A percentile compares a stretch with the other conserved stretches of the same genome.
Evolutionary conservation across 2,797 vertebrate genomes (phyloP).

Genomic region (Myripristis murdjan): DNA sequence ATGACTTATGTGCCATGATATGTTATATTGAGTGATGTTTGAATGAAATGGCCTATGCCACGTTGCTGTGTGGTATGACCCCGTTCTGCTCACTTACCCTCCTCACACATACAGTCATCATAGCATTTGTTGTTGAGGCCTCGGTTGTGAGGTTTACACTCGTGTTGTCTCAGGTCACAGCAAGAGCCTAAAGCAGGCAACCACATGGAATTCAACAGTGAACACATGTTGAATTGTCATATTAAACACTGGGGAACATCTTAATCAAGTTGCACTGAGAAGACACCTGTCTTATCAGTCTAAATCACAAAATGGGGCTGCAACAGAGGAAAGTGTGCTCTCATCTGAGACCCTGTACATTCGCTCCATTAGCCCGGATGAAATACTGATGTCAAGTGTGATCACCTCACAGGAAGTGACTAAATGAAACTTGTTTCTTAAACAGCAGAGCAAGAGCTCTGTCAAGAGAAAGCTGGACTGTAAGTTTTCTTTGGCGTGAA

Average conservation of each 20-base stretch:
- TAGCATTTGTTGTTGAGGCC: conserved; percentile 99
- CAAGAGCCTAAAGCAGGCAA: conserved; percentile 88
- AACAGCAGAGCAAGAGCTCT: too few relatives aligned
- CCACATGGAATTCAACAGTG: not conserved
- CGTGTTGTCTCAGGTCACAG: conserved; percentile 93
- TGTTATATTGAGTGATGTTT: not conserved
- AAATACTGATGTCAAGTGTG: too few relatives aligned
- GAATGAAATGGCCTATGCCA: not conserved
- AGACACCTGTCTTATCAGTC: too few relatives aligned
- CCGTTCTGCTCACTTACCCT: conserved; percentile 86
- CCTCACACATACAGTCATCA: conserved; percentile 97
- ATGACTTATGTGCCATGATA: not conserved
- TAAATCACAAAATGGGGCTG: too few relatives aligned
- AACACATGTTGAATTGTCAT: not conserved
- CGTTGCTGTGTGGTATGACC: not conserved
- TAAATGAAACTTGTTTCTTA: too few relatives aligned
- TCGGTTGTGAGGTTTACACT: conserved; percentile 94
- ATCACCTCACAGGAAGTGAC: too few relatives aligned
- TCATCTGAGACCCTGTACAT: too few relatives aligned
- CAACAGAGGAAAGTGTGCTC: too few relatives aligned
- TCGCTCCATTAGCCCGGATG: too few relatives aligned
- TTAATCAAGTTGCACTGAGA: too few relatives aligned
- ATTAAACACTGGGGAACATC: not conserved
- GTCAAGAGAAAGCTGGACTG: too few relatives aligned
- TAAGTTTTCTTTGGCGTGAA: too few relatives aligned